phyloP scores from a whole-genome alignment of 2,113 vertebrate species.

The Toxotes chatareus region DNA sequence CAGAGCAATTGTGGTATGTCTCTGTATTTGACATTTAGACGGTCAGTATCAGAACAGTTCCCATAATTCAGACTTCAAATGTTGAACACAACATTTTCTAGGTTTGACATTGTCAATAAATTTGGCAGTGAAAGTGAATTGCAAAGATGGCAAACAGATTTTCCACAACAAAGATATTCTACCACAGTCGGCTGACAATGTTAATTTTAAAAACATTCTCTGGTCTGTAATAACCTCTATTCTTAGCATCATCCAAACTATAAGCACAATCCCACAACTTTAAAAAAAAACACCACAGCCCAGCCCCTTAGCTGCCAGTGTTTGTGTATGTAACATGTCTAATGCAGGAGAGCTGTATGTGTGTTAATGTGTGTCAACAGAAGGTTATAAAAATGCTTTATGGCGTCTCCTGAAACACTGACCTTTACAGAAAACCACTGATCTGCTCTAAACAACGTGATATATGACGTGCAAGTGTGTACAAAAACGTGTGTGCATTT shows the following conservation, averaged over 20 bases:
- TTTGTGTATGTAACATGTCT: background rate
- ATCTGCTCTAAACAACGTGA: constrained; percentile 67
- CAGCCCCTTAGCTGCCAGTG: background rate
- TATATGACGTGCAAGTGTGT: constrained; percentile 37
- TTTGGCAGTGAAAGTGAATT: constrained; percentile 10
- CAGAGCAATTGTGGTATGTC: background rate
- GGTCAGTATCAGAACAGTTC: background rate
- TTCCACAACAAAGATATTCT: constrained; percentile 31
- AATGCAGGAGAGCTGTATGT: constrained; percentile 25
- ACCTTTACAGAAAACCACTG: constrained; percentile 73
- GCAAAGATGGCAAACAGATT: constrained; percentile 23
- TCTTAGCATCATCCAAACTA: constrained; percentile 11
- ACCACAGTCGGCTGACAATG: background rate
- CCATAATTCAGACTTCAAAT: constrained; percentile 15
- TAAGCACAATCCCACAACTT: background rate
- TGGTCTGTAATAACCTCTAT: constrained; percentile 13
- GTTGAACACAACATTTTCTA: constrained; percentile 4
- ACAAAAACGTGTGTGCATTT: background rate
- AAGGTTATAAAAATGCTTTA: constrained; percentile 71
- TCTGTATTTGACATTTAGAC: background rate
- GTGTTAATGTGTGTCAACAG: constrained; percentile 50
- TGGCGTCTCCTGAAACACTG: constrained; percentile 60
- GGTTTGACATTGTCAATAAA: constrained; percentile 8
- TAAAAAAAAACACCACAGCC: constrained; percentile 5
- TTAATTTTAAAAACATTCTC: background rate